A percentile compares a stretch with the other conserved stretches of the same genome.
Conservation (phyloP, 2,113 vertebrate species). For the Dendrocopos noguchii region DNA sequence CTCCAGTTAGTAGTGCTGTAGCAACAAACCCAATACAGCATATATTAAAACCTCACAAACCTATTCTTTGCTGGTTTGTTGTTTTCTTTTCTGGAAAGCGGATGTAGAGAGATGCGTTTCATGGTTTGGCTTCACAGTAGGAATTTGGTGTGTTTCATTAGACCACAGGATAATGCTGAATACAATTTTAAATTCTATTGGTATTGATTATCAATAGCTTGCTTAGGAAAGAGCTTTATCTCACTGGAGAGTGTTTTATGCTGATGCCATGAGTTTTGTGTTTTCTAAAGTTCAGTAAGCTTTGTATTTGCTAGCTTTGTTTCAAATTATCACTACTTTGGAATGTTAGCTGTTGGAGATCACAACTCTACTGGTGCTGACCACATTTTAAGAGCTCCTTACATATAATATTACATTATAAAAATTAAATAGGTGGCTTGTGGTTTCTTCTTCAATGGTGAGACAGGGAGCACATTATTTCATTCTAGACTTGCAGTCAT, state of each 20-base stretch:
- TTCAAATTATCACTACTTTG: background rate
- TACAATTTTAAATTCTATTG: background rate
- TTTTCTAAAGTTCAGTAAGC: background rate
- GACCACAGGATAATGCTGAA: background rate
- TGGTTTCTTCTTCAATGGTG: fast-evolving
- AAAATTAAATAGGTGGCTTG: background rate
- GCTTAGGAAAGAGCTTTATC: background rate
- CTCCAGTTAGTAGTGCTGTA: background rate
- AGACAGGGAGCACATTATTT: background rate
- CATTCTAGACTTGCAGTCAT: background rate
- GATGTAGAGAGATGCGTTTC: fast-evolving
- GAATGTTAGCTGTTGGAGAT: background rate
- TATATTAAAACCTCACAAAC: background rate
- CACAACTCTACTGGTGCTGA: background rate
- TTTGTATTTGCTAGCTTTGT: background rate
- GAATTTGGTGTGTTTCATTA: background rate
- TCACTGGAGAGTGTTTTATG: background rate
- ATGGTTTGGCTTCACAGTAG: fast-evolving
- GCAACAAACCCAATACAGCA: background rate
- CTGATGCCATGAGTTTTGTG: background rate
- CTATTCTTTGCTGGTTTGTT: background rate
- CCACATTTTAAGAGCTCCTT: background rate
- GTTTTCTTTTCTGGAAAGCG: background rate
- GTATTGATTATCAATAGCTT: background rate
- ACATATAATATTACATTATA: background rate